Evolutionary conservation across 1,140 invertebrate species (phyloP), one percentile per base, ranked within the genome.

Genomic region (Magallana gigas): DNA sequence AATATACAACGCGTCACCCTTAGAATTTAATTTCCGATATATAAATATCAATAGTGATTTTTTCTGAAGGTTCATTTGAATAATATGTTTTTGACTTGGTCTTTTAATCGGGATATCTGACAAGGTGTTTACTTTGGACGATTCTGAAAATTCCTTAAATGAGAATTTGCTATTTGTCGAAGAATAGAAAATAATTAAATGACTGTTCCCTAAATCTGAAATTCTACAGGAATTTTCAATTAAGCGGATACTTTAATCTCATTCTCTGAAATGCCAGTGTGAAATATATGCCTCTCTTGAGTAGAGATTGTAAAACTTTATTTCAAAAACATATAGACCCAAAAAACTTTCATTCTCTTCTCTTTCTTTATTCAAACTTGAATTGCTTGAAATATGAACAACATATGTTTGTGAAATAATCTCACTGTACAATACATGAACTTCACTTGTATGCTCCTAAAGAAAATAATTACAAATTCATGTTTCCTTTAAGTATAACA

Each of bases 41-140:
- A 76, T 76, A 76, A 29, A 76, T 76, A 76, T 76, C 68, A 76
- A 76, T 76, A 12, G 11, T 29, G 68, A 11, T 76, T 29, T 76
- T 7, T 11, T 29, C 68, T 76, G 68, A 18, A 29, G 23, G 9
- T 76, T 76, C 68, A 76, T 76, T 76, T 76, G 68, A 76, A 76
- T 76, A 76, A 76, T 76, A 76, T 29, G 68, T 76, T 48, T 76
- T 76, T 76, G 68, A 76, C 68, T 76, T 76, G 23, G 68, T 11
- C 23, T 18, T 76, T 48, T 76, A 29, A 76, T 29, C 23, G 11
- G 36, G 18, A 8, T 29, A 8, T 12, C 68, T 71, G 68, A 76
- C 36, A 29, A 11, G 23, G 0, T 76, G 68, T 76, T 76, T 76
- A 36, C 68, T 48, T 76, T 76, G 68, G 68, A 76, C 18, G 2